phyloP scores from a whole-genome alignment of 2,888 invertebrate species.

The Glaucopsyche alexis region DNA sequence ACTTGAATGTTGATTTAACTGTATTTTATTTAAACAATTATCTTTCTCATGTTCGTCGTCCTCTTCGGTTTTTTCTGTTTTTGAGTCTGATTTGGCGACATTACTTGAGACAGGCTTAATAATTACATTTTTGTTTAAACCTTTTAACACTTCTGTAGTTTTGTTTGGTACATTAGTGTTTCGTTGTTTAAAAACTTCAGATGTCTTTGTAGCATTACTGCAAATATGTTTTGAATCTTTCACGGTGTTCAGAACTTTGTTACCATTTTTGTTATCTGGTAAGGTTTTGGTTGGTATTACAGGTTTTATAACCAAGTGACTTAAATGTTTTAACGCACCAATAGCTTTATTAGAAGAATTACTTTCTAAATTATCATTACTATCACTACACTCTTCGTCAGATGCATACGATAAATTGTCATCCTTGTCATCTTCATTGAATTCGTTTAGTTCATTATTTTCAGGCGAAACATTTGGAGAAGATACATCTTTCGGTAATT shows the following conservation, averaged over 20 bases:
- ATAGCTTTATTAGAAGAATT: slow-evolving; percentile 42
- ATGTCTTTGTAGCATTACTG: neutral
- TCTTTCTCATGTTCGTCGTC: neutral
- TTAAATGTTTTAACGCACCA: slow-evolving; percentile 56
- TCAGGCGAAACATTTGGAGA: neutral
- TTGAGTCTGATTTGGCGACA: neutral
- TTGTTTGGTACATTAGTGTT: neutral
- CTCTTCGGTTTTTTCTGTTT: neutral
- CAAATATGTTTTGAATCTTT: neutral
- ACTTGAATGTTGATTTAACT: slow-evolving; percentile 18
- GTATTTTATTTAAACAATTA: neutral
- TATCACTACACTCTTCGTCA: slow-evolving; percentile 3
- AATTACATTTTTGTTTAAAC: slow-evolving; percentile 9
- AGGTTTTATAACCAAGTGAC: slow-evolving; percentile 60
- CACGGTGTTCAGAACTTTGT: slow-evolving; percentile 29
- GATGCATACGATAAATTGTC: slow-evolving; percentile 5
- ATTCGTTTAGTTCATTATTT: neutral
- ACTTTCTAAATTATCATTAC: slow-evolving; percentile 19
- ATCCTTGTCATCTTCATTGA: neutral
- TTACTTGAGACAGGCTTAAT: slow-evolving; percentile 1
- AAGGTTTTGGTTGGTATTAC: slow-evolving; percentile 34
- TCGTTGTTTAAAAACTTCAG: neutral
- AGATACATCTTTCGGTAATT: neutral
- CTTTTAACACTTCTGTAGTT: slow-evolving; percentile 16
- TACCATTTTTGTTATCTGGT: slow-evolving; percentile 26